Conservation (phyloP, 2,797 vertebrate species). For the Leptodactylus fallax region DNA sequence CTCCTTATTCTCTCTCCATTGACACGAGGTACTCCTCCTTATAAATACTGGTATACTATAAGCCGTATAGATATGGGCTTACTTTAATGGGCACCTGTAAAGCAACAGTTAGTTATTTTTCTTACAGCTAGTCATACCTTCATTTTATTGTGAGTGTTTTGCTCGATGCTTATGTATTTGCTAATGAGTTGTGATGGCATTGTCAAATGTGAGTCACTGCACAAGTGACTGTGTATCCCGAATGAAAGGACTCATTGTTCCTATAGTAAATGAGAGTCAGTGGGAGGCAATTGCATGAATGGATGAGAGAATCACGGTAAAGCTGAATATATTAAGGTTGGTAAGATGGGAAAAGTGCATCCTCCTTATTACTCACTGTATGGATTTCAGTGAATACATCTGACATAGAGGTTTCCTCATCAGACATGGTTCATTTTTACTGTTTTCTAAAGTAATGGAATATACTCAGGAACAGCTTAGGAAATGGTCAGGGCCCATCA, state of each 20-base stretch:
- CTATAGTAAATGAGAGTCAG: conserved; percentile 22
- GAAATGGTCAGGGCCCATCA: too few species aligned
- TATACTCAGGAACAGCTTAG: too few species aligned
- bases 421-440: background rate
- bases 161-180: conserved; percentile 24
- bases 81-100: background rate
- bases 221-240: conserved; percentile 28
- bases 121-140: background rate
- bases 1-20: too few species aligned
- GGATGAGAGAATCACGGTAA: background rate
- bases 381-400: background rate
- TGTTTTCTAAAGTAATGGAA: too few species aligned
- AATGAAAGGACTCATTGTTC: conserved; percentile 48
- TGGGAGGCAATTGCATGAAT: conserved; percentile 47
- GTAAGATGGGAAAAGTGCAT: background rate
- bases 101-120: background rate
- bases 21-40: background rate
- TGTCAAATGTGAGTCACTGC: conserved; percentile 48
- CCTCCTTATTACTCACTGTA: background rate
- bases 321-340: background rate
- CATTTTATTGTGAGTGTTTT: background rate
- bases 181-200: conserved; percentile 45
- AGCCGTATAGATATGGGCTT: background rate
- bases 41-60: background rate
- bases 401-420: background rate